A percentile compares a stretch with the other conserved stretches of the same genome.
Conservation (phyloP, 2,888 invertebrate genomes). For the Chalcosyrphus nemorum region DNA sequence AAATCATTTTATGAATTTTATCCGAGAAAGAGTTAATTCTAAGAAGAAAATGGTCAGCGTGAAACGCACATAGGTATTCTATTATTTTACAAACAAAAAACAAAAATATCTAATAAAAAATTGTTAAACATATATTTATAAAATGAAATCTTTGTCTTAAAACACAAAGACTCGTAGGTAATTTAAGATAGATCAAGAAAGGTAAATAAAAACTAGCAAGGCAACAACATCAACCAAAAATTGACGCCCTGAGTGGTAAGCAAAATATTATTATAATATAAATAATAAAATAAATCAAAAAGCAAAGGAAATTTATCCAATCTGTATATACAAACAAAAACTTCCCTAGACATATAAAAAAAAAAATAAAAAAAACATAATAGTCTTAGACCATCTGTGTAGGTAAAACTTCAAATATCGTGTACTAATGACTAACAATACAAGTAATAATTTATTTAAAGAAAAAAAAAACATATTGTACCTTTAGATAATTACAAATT, state of each 20-base stretch:
- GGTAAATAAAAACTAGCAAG: slow-evolving; percentile 44
- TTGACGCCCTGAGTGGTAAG: slow-evolving; percentile 36
- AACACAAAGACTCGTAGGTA: slow-evolving; percentile 49
- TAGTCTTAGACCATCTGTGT: slow-evolving; percentile 72
- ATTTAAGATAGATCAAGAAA: slow-evolving; percentile 49
- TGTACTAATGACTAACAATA: slow-evolving; percentile 69
- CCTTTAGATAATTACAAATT: slow-evolving; percentile 71
- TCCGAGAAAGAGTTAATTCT: slow-evolving; percentile 41
- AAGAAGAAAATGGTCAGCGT: slow-evolving; percentile 74
- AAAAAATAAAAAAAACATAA: slow-evolving; percentile 34
- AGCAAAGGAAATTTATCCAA: slow-evolving; percentile 38
- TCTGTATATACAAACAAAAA: slow-evolving; percentile 64
- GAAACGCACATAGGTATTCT: slow-evolving; percentile 76
- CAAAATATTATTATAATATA: slow-evolving; percentile 13
- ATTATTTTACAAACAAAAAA: slow-evolving; percentile 68
- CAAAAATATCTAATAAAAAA: slow-evolving; percentile 57
- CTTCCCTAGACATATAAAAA: slow-evolving; percentile 67
- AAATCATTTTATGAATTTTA: slow-evolving; percentile 57
- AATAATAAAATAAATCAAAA: slow-evolving; percentile 50
- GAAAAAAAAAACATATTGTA: slow-evolving; percentile 66
- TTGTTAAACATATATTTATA: slow-evolving; percentile 63
- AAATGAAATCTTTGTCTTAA: slow-evolving; percentile 38
- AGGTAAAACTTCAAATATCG: slow-evolving; percentile 71
- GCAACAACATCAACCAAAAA: slow-evolving; percentile 52
- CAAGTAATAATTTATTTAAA: slow-evolving; percentile 68